Evolutionary conservation across 2,113 vertebrate species (phyloP).

Genomic region (Lontra canadensis): DNA sequence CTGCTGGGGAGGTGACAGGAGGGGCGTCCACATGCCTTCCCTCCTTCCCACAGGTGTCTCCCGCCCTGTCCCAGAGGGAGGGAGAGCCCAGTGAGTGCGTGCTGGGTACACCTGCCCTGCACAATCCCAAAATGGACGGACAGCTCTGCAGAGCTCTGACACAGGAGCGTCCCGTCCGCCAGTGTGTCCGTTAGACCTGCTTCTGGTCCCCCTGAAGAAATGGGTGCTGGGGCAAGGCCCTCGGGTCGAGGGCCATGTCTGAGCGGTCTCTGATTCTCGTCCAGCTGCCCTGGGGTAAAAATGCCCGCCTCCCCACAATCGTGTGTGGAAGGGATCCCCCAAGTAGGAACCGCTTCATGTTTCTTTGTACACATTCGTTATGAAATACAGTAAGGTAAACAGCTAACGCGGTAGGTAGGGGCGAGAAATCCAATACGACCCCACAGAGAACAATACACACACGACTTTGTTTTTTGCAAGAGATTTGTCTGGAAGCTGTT

Average conservation of each 20-base stretch:
- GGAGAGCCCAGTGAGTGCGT: accelerated
- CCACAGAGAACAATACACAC: too few relatives aligned
- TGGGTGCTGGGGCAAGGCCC: accelerated
- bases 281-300: not conserved
- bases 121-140: accelerated
- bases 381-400: not conserved
- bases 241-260: accelerated
- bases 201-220: not conserved
- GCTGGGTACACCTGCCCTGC: not conserved
- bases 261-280: not conserved
- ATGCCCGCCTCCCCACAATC: too few relatives aligned
- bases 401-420: not conserved
- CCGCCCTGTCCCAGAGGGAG: accelerated
- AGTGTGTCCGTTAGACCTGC: accelerated
- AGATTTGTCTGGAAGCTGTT: not conserved
- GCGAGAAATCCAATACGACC: not conserved
- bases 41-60: not conserved
- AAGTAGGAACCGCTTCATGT: not conserved
- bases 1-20: not conserved
- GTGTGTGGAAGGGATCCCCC: not conserved
- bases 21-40: accelerated
- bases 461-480: accelerated
- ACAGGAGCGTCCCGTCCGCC: accelerated
- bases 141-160: accelerated
- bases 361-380: not conserved